Conservation (phyloP, 2,113 vertebrate species). For the Elephantulus edwardii region DNA sequence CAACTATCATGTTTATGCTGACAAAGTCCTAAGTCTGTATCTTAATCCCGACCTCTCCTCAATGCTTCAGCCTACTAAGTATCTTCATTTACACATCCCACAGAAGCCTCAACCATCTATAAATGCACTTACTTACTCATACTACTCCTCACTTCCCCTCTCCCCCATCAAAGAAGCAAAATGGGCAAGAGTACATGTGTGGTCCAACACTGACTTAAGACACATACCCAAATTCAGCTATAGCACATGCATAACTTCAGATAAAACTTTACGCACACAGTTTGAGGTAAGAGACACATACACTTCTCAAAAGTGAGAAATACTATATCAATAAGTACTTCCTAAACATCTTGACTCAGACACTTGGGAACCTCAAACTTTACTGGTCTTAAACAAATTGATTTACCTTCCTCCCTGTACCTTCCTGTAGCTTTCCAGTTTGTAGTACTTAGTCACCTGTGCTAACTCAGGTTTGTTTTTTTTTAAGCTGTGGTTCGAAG, state of each 20-base stretch:
- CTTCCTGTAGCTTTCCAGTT: background rate
- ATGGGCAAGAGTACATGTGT: background rate
- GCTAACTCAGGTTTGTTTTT: no score
- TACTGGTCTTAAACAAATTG: background rate
- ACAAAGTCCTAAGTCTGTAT: background rate
- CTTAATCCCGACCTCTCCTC: background rate
- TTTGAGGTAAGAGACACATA: no score
- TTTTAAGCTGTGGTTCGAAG: background rate
- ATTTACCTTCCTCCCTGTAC: background rate
- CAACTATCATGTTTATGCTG: background rate
- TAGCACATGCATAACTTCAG: no score
- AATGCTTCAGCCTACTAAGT: background rate
- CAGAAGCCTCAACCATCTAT: background rate
- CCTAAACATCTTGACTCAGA: background rate
- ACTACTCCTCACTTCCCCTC: constrained; percentile 10
- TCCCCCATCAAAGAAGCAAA: background rate
- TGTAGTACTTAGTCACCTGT: background rate
- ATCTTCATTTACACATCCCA: background rate
- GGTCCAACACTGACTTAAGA: background rate
- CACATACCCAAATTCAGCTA: background rate
- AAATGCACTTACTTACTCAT: background rate
- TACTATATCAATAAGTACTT: background rate
- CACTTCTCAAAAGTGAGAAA: background rate
- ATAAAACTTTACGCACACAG: no score
- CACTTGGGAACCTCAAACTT: background rate